Percentiles rank a stretch among this genome's conserved stretches.
Conservation (phyloP, 2,113 vertebrate species). For the Columba janthina region DNA sequence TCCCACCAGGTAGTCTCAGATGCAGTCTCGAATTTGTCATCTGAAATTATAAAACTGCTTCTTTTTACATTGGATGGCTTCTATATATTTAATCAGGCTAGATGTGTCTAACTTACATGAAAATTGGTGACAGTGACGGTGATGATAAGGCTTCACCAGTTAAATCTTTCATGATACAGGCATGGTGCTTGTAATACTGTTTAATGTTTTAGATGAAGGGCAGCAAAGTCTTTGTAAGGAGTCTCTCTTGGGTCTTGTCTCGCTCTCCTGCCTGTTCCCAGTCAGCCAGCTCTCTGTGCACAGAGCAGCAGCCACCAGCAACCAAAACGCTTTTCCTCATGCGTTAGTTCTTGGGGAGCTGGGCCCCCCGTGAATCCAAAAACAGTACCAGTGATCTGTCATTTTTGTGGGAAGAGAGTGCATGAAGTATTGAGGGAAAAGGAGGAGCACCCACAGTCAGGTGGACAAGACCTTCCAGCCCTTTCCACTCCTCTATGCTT, state of each 20-base stretch:
- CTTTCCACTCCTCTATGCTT: not conserved
- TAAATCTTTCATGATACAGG: not conserved
- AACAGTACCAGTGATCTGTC: not conserved
- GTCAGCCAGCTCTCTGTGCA: not conserved
- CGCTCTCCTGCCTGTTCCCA: not conserved
- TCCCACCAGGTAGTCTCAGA: not conserved
- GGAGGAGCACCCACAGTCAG: not conserved
- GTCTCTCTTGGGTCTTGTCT: not conserved
- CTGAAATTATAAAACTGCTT: not conserved
- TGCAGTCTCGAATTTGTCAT: not conserved
- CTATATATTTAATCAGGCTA: not conserved
- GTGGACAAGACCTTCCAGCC: not conserved
- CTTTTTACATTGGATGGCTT: not conserved
- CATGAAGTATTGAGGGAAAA: not conserved
- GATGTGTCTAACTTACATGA: not conserved
- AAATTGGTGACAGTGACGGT: not conserved
- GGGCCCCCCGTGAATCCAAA: not conserved
- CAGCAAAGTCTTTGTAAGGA: not conserved
- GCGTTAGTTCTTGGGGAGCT: rapidly evolving
- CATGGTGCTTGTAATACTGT: not conserved
- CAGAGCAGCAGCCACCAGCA: not conserved
- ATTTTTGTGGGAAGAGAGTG: rapidly evolving
- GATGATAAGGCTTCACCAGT: not conserved
- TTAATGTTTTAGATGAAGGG: not conserved
- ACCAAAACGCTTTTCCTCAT: rapidly evolving